These are phyloP conservation scores for Cephalopterus ornatus DNA, from an alignment of 2,113 vertebrate genomes.

Conservation along the genomic window DNA sequence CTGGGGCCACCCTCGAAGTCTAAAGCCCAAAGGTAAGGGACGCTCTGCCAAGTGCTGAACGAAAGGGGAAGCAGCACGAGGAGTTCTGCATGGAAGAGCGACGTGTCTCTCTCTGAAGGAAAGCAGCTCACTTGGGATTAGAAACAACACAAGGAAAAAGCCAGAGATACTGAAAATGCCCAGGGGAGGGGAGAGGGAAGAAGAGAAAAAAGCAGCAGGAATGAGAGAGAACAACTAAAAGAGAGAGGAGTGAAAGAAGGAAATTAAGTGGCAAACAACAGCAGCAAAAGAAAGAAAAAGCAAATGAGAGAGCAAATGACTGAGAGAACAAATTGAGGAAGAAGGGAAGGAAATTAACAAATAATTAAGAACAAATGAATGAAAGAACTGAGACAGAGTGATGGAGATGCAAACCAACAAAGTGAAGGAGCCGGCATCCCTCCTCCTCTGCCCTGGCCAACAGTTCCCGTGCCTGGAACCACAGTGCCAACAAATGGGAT, in stretches of 20 bases:
- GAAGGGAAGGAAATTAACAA: conserved; percentile 64
- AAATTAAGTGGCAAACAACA: background rate
- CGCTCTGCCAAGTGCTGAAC: background rate
- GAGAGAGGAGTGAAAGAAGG: conserved; percentile 7
- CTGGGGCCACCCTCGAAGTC: background rate
- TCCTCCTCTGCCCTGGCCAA: background rate
- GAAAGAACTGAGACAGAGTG: conserved; percentile 8
- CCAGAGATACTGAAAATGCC: background rate
- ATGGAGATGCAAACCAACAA: background rate
- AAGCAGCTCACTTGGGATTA: background rate
- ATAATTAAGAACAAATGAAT: conserved; percentile 60
- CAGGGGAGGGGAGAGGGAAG: background rate
- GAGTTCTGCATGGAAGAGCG: background rate
- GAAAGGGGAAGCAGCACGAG: background rate
- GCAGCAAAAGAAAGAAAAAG: conserved; percentile 44
- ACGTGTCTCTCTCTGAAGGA: background rate
- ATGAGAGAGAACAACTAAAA: background rate
- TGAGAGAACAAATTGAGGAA: conserved; percentile 53
- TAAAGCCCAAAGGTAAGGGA: background rate
- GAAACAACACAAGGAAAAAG: background rate
- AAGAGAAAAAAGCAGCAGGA: background rate
- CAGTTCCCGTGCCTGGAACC: background rate
- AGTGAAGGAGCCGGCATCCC: background rate
- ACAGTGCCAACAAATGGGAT: background rate
- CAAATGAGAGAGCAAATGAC: conserved; percentile 32